phyloP scores from a whole-genome alignment of 2,888 invertebrate species.

The Diplolepis rosae region DNA sequence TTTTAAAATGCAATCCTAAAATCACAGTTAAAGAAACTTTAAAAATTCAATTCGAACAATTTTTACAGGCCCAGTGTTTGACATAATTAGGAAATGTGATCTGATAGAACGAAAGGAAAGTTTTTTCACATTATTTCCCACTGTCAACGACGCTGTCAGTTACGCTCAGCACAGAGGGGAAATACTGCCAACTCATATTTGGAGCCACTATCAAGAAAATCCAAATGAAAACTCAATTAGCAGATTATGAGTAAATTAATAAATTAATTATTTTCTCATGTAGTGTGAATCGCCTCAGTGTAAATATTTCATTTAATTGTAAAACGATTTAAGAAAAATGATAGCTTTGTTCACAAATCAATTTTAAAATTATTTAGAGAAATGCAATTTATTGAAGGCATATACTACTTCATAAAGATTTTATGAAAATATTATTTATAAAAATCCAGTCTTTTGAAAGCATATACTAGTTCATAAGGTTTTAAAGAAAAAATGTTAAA shows the following conservation, averaged over 20 bases:
- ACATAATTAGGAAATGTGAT: slow-evolving; percentile 80
- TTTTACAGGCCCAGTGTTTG: slow-evolving; percentile 79
- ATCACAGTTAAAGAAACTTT: no score
- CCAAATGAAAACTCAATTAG: slow-evolving; percentile 54
- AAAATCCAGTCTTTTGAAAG: no score
- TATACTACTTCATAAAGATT: no score
- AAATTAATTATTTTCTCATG: slow-evolving; percentile 33
- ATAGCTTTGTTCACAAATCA: neutral
- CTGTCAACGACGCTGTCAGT: slow-evolving; percentile 81
- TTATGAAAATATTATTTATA: no score
- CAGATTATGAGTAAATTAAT: slow-evolving; percentile 47
- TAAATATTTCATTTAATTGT: slow-evolving; percentile 19
- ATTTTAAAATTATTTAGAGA: neutral
- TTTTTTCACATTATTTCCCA: slow-evolving; percentile 79
- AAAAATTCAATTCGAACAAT: neutral
- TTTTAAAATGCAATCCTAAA: no score
- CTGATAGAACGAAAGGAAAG: slow-evolving; percentile 75
- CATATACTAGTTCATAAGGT: no score
- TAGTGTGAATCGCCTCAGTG: slow-evolving; percentile 10
- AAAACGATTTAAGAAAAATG: neutral
- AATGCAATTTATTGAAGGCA: no score
- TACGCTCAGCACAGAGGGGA: slow-evolving; percentile 62
- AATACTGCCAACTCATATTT: slow-evolving; percentile 54
- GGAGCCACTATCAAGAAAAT: slow-evolving; percentile 51
- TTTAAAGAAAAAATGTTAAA: no score